Evolutionary conservation across 2,797 vertebrate genomes (phyloP), one percentile per base, ranked within the genome.

Genomic region (Sebastes minor): DNA sequence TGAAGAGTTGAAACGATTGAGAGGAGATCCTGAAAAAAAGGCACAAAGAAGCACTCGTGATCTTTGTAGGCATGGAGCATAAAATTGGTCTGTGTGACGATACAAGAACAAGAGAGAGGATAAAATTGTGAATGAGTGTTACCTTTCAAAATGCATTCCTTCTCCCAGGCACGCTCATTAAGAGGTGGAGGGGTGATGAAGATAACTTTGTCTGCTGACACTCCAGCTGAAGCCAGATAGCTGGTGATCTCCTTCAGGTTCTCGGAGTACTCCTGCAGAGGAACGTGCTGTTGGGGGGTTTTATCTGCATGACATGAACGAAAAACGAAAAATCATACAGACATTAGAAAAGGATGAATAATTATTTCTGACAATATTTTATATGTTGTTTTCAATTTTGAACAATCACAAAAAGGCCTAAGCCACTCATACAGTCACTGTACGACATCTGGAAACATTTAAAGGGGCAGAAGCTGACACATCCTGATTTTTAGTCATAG

Each of bases 141-240:
- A 98, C 98, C 97, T 96, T 97, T 98, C 8, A 93, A 76, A 49
- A 93, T 61, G 74, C 98, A 99, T 59, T 97, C 96, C 86, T 96
- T 95, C 69, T 97, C 97, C 98, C 98, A 99, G 1, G 95, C 92
- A 0, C 94, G 72, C 74, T 99, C 98, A 1, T 96, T 82, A 59
- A 99, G 76, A 0, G 97, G 98, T 18, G 98, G 97, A 1, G 98
- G 97, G 0, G 97, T 96, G 92, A 99, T 96, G 89, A 99, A 94
- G 80, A 99, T 90, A 28, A 99, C 85, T 75, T 85, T 96, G 80
- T 95, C 94, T 8, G 92, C 87, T 0, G 96, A 67, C 13, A 99
- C 67, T 2, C 90, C 96, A 2, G 93, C 89, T 2, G 96, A 95
- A 32, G 88, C 84, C 81, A 99, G 94, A 61, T 97, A 94, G 56